Evolutionary conservation across 2,113 vertebrate species (phyloP).

Genomic region (Vulpes ferrilata): DNA sequence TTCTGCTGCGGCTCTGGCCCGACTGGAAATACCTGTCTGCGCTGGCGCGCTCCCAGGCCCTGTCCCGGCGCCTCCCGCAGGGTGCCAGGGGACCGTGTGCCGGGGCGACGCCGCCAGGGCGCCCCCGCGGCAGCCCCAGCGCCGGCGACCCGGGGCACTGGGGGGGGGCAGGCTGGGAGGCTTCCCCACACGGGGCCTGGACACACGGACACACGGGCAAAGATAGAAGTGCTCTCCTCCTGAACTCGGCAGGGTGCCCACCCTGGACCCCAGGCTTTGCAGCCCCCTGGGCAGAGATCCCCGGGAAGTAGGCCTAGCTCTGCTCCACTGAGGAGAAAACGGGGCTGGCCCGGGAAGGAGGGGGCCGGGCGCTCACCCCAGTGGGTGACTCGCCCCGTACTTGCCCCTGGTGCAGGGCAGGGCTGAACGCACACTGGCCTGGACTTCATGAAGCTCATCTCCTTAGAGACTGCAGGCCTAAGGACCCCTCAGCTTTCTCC

Average conservation of each 20-base stretch:
- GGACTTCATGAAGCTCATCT: background rate
- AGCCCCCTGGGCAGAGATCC: background rate
- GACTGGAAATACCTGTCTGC: conserved; percentile 84
- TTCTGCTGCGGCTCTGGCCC: background rate
- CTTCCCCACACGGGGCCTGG: background rate
- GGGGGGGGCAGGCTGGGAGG: background rate
- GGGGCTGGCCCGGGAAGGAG: too few species aligned
- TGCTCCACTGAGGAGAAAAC: background rate
- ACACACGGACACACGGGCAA: background rate
- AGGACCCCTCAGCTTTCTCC: background rate
- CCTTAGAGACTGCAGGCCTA: background rate
- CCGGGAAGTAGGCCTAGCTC: background rate
- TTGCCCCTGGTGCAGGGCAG: background rate
- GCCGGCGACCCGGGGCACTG: background rate
- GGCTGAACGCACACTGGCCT: background rate
- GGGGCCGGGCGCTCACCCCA: background rate
- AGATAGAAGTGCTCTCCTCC: background rate
- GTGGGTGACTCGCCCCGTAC: background rate
- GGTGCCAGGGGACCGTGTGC: background rate
- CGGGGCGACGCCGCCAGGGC: background rate
- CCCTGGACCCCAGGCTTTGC: background rate
- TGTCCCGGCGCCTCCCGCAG: conserved; percentile 24
- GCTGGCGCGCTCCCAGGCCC: conserved; percentile 59
- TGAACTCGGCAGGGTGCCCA: background rate
- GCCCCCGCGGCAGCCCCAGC: background rate